Percentiles rank a stretch among this genome's conserved stretches.
Evolutionary conservation across 2,113 vertebrate species (phyloP).

Genomic region (Stegastes partitus): DNA sequence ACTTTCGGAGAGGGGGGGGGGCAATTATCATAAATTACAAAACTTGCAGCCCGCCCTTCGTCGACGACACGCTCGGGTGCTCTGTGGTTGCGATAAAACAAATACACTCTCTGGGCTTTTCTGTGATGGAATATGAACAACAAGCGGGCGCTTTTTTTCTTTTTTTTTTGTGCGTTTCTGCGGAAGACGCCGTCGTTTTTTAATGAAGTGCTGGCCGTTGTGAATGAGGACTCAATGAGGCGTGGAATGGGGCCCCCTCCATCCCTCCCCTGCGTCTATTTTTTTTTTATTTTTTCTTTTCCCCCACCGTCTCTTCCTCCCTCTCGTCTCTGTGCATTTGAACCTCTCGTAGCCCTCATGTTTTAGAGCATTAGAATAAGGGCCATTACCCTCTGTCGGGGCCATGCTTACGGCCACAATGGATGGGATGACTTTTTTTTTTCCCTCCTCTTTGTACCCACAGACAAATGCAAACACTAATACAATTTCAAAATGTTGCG

Average conservation of each 20-base stretch:
- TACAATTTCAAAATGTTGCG: not conserved
- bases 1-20: constrained; percentile 50
- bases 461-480: constrained; percentile 1
- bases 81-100: constrained; percentile 62
- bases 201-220: constrained; percentile 73
- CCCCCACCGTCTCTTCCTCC: constrained; percentile 39
- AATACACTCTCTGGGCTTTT: constrained; percentile 46
- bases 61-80: constrained; percentile 30
- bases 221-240: constrained; percentile 76
- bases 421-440: constrained; percentile 42
- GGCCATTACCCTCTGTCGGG: constrained; percentile 65
- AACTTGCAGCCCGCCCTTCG: constrained; percentile 34
- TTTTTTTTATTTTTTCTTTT: too few relatives aligned
- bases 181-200: constrained; percentile 47
- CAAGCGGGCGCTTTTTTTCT: constrained; percentile 32
- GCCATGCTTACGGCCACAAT: constrained; percentile 46
- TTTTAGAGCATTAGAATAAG: constrained; percentile 69
- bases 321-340: constrained; percentile 42
- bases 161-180: constrained; percentile 36
- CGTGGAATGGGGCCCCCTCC: constrained; percentile 68
- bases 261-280: constrained; percentile 45
- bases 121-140: constrained; percentile 65
- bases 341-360: constrained; percentile 59
- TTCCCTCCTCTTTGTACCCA: constrained; percentile 9
- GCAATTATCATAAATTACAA: constrained; percentile 79